Evolutionary conservation across 2,113 vertebrate genomes (phyloP), one percentile per base, ranked within the genome.

Genomic region (Lanius collurio): DNA sequence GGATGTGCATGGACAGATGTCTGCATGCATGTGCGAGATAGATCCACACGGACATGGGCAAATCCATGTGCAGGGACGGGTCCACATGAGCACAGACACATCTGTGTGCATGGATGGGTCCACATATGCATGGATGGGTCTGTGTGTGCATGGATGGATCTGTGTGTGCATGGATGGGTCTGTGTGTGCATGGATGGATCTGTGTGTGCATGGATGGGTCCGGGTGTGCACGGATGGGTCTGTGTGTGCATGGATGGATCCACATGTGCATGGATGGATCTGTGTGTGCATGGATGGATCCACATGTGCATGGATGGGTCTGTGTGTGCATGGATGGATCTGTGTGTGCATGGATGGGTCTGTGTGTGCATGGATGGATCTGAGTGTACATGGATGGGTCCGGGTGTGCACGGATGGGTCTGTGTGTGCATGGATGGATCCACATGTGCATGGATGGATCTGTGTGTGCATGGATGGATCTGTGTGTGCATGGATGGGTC

Each of bases 291-390:
- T 18, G 28, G 23, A 18, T 1, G 1, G 37, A 31, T 27, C 33
- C 17, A 1, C 5, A 12, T 11, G 15, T n/a, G 15, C 28, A 7
- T 20, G 18, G 18, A 14, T 10, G 5, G 28, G 2, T 42, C 62
- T 6, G 2, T 6, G 27, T 28, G 26, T 13, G 5, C 59, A 20
- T 19, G 11, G 59, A 28, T 3, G 3, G 17, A 13, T 39, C 59
- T 17, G 1, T 1, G 0, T 30, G 26, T 50, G 23, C 50, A 4
- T 1, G 1, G 59, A 10, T n/a, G 35, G 50, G 3, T 49, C 52
- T 4, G 3, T 7, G 7, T 26, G 13, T 15, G 17, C 22, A 26
- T 18, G 28, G 28, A 15, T 2, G 2, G 37, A 27, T 21, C 26
- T 16, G 2, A 6, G 19, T 13, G 15, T 41, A 18, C 28, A 5